Evolutionary conservation across 1,140 invertebrate genomes (phyloP).

Genomic region (Platyscapa corneri): DNA sequence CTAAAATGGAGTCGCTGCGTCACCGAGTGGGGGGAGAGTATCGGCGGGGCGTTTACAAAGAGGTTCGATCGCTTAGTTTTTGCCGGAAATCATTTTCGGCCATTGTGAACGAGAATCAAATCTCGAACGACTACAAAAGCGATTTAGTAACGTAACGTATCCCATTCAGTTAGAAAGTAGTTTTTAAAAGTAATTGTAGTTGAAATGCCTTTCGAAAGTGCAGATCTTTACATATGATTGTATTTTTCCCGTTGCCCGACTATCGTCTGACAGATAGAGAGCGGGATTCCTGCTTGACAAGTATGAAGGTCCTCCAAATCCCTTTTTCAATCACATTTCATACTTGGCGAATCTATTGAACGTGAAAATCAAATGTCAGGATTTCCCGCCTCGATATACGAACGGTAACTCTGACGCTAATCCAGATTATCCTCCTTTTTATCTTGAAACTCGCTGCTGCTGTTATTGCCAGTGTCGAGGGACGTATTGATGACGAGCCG

Average conservation of each 20-base stretch:
- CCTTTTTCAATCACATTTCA: conserved; percentile 53
- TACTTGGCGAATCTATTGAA: conserved; percentile 44
- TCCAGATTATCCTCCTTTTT: conserved; percentile 52
- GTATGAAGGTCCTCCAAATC: conserved; percentile 39
- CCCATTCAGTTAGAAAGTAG: background rate
- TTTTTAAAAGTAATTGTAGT: background rate
- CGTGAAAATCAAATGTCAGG: conserved; percentile 51
- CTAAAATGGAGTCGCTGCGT: background rate
- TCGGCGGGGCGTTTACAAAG: background rate
- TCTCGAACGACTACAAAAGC: background rate
- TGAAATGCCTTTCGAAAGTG: background rate
- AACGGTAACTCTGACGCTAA: conserved; percentile 39
- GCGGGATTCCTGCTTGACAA: conserved; percentile 6
- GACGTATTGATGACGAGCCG: background rate
- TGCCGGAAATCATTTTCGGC: background rate
- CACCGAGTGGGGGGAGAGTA: background rate
- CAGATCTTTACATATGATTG: background rate
- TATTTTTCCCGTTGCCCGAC: background rate
- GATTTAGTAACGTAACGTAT: background rate
- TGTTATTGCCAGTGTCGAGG: background rate
- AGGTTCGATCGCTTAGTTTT: no score
- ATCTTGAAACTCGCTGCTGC: conserved; percentile 8
- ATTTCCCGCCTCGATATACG: conserved; percentile 4
- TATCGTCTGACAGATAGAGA: background rate
- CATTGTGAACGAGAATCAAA: background rate